A percentile compares a stretch with the other conserved stretches of the same genome.
Conservation (phyloP, 2,888 invertebrate genomes). For the Piscicola geometra region DNA sequence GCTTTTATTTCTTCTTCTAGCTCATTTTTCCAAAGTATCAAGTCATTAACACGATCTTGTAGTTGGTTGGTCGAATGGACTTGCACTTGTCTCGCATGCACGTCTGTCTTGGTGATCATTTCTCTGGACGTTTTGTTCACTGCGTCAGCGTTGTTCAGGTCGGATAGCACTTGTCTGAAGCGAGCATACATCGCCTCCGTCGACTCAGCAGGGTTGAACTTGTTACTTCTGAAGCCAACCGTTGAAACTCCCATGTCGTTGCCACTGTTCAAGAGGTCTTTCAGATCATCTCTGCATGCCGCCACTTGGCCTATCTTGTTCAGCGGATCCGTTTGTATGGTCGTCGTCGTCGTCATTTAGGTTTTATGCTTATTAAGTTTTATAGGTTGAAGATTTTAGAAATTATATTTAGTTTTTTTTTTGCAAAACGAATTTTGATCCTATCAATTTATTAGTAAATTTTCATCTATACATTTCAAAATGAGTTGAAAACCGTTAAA, state of each 20-base stretch:
- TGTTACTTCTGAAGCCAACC: constrained; percentile 54
- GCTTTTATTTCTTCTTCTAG: constrained; percentile 43
- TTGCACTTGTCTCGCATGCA: constrained; percentile 53
- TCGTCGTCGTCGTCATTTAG: background rate
- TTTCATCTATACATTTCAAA: too few species aligned
- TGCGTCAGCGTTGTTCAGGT: constrained; percentile 54
- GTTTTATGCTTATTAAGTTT: too few species aligned
- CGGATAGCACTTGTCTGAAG: constrained; percentile 55
- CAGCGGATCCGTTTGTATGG: background rate
- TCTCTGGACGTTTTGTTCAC: constrained; percentile 52
- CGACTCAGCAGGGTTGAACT: constrained; percentile 56
- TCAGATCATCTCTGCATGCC: constrained; percentile 2
- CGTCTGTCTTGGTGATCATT: constrained; percentile 52
- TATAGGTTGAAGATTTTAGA: too few species aligned
- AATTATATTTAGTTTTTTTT: too few species aligned
- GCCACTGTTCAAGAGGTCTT: constrained; percentile 49
- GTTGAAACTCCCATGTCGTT: constrained; percentile 56
- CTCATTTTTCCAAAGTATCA: constrained; percentile 55
- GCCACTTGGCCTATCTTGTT: background rate
- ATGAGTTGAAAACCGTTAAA: too few species aligned
- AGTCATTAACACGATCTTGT: constrained; percentile 54
- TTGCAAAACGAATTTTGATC: too few species aligned
- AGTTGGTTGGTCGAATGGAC: constrained; percentile 54
- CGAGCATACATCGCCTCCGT: constrained; percentile 55
- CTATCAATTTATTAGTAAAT: too few species aligned